Evolutionary conservation across 1,140 invertebrate genomes (phyloP), one percentile per base, ranked within the genome.

Genomic region (Drosophila asahinai): DNA sequence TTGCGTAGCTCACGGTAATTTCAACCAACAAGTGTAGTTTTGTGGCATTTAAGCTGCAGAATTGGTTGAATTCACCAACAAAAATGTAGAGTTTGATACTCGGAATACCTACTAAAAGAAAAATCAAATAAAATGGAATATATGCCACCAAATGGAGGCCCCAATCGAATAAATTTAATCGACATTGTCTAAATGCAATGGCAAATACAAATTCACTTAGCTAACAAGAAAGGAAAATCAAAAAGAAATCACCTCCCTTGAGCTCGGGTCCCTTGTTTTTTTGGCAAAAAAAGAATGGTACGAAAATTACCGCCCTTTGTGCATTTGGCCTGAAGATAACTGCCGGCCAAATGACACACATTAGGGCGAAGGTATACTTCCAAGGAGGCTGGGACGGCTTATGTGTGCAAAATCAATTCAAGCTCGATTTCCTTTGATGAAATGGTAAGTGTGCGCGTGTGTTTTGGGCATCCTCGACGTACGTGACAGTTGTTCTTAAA

Each of bases 341-440:
- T 82, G 80, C 65, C 83, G 65, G 55, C 83, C 83, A 86, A 86
- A 86, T 80, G 83, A 73, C 72, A 80, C 65, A 77, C 77, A 87
- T 86, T 86, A 87, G 80, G 71, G 63, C 83, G 64, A 71, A 79
- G 70, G 68, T 81, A 72, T 61, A 63, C 36, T 40, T 58, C 22
- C 43, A 33, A 30, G 47, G 25, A 55, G 52, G 49, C 42, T 17
- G 27, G 25, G 17, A 15, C 36, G 55, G 49, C 68, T 59, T 71
- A 47, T 66, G 58, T 48, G 74, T 51, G 82, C 54, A 75, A 87
- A 86, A 87, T 86, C 83, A 87, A 86, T 86, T 86, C 83, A 77
- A 80, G 80, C 80, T 87, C 83, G 74, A 86, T 87, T 86, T 83
- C 70, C 76, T 83, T 86, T 86, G 80, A 87, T 83, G 75, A 83